A percentile compares a stretch with the other conserved stretches of the same genome.
phyloP scores from a whole-genome alignment of 2,113 vertebrate genomes.

The Nyctibius bracteatus region DNA sequence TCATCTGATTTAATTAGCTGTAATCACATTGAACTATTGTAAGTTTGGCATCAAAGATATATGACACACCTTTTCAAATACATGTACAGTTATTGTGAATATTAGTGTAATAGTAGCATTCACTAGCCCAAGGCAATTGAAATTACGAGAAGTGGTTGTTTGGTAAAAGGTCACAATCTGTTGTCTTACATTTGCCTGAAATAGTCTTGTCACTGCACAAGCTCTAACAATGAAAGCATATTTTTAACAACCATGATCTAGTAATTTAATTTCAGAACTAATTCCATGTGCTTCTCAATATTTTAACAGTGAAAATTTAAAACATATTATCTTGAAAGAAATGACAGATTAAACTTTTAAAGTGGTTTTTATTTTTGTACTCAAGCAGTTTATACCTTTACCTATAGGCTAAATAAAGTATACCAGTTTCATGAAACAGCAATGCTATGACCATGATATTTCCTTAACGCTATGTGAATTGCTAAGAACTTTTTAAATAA shows the following conservation, averaged over 20 bases:
- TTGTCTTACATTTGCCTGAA: slow-evolving; percentile 16
- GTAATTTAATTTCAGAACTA: background rate
- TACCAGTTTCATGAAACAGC: background rate
- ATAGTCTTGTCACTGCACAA: slow-evolving; percentile 24
- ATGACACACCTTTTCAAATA: slow-evolving; percentile 44
- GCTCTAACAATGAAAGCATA: background rate
- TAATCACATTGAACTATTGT: slow-evolving; percentile 36
- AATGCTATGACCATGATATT: background rate
- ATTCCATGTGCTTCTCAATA: background rate
- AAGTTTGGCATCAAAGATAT: slow-evolving; percentile 16
- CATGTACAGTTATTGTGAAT: slow-evolving; percentile 25
- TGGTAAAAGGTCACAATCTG: slow-evolving; percentile 62
- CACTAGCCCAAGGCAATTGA: slow-evolving; percentile 41
- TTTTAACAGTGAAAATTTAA: background rate
- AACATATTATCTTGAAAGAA: background rate
- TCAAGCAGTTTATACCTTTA: background rate
- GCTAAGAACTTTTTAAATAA: background rate
- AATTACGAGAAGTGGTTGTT: slow-evolving; percentile 39
- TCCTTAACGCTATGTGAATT: background rate
- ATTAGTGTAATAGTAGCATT: slow-evolving; percentile 26
- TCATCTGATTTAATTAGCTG: slow-evolving; percentile 55
- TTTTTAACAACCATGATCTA: slow-evolving; percentile 35
- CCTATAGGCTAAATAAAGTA: background rate
- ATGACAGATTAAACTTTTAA: background rate
- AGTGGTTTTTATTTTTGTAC: background rate